Base-by-base conservation (phyloP, 2,888 invertebrate genomes). In the Leptinotarsa haldemani region DNA sequence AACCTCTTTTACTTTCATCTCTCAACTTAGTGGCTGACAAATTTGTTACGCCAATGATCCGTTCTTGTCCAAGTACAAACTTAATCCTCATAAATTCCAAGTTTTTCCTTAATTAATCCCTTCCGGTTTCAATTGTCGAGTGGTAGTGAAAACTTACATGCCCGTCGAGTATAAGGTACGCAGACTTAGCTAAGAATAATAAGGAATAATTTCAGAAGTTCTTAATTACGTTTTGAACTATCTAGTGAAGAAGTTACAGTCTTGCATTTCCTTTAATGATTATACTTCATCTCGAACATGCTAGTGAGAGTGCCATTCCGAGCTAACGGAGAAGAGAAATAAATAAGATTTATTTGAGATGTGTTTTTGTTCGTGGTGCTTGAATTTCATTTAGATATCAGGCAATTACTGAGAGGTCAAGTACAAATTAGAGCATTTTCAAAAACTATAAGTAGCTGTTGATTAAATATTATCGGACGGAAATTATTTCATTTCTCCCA, bases 201-300 rank as follows among this genome's bases (percentile, higher is more conserved):
- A 71, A 69, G 74, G 71, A 74, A 74, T 71, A 69, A 74, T 75
- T 75, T 69, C 47, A 64, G 58, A 75, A 75, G 69, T 75, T 75
- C 70, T 70, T 72, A 66, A 75, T 75, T 75, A 75, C 72, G 69
- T 72, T 75, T 65, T 72, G 53, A 40, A 71, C 66, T 65, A 66
- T 64, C 66, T 52, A 25, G 61, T 63, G 71, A 69, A 50, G 71
- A 66, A 74, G 74, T 74, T 75, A 66, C 72, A 61, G 69, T 30
- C 50, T 64, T 70, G 69, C 71, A 72, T 66, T 75, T 75, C 61
- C 69, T 72, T 75, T 70, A 65, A 65, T 72, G 69, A 72, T 25
- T 61, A 30, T 25, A 61, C 40, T 61, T 22, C 15, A 22, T 25
- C 56, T 56, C 56, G 40, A 61, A 61, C 4, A 4, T 61, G 40